Evolutionary conservation across 2,113 vertebrate species (phyloP).

Genomic region (Opisthocomus hoazin): DNA sequence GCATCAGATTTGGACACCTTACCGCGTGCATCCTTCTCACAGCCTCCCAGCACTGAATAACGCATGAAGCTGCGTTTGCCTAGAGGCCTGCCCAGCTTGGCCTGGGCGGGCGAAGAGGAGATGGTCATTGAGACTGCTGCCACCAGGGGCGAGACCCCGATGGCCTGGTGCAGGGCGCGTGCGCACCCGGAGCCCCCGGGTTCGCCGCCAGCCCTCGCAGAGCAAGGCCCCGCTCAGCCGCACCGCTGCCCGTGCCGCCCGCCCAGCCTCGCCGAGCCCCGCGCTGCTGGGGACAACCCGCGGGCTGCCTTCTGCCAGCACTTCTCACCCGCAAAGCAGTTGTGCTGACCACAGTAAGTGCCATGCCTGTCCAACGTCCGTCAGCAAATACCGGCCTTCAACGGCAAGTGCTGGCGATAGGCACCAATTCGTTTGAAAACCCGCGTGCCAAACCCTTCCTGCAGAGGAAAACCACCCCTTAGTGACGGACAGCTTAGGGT

Average conservation of each 20-base stretch:
- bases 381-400: not conserved
- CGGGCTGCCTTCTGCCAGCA: not conserved
- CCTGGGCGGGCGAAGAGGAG: not conserved
- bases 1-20: constrained; percentile 51
- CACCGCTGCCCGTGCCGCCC: accelerated
- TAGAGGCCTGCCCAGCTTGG: constrained; percentile 12
- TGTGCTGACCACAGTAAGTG: not conserved
- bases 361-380: not conserved
- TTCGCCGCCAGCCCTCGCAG: not conserved
- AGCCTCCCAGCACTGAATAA: constrained; percentile 48
- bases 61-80: constrained; percentile 30
- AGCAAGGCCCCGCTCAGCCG: not conserved
- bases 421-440: not conserved
- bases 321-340: not conserved
- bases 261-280: not conserved
- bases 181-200: not conserved
- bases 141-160: not conserved
- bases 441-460: not conserved
- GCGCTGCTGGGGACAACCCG: not conserved
- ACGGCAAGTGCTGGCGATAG: not conserved
- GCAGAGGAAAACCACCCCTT: not conserved
- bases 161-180: not conserved
- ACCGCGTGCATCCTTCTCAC: constrained; percentile 15
- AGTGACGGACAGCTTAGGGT: not conserved
- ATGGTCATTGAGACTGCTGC: not conserved